phyloP scores from a whole-genome alignment of 2,113 vertebrate genomes.

The Ursus arctos region DNA sequence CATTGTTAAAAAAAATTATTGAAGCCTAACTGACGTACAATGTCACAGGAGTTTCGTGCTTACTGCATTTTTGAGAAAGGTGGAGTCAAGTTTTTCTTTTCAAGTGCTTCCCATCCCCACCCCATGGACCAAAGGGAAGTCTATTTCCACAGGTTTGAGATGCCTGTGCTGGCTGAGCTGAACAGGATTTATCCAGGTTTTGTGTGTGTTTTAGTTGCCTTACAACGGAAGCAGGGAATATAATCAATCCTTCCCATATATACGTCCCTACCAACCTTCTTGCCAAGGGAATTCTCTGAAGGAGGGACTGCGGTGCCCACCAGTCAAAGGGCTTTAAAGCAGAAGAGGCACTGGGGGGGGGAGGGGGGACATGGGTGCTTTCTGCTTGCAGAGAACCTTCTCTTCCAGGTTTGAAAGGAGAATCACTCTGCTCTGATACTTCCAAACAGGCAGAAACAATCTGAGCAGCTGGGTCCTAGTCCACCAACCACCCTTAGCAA shows the following conservation, averaged over 20 bases:
- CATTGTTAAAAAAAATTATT: not conserved
- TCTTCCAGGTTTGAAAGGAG: not conserved
- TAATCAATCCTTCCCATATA: not conserved
- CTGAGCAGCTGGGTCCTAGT: constrained; percentile 36
- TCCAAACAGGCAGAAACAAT: constrained; percentile 54
- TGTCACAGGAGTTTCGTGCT: not conserved
- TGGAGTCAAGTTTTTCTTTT: not conserved
- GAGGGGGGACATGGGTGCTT: too few species aligned
- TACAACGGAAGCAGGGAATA: not conserved
- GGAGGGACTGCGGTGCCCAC: not conserved
- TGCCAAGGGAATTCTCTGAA: not conserved
- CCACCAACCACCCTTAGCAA: constrained; percentile 67
- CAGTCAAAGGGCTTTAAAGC: not conserved
- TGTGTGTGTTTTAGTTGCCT: not conserved
- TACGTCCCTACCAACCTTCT: not conserved
- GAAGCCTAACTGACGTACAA: not conserved
- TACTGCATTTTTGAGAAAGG: not conserved
- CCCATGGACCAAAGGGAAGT: not conserved
- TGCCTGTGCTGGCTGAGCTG: not conserved
- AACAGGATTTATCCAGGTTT: not conserved
- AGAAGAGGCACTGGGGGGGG: not conserved
- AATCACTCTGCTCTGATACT: not conserved
- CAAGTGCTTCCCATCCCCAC: not conserved
- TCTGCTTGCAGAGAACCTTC: not conserved
- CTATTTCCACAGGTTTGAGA: not conserved